Evolutionary conservation across 1,140 invertebrate species (phyloP), one percentile per base, ranked within the genome.

Genomic region (Nebria ingens): DNA sequence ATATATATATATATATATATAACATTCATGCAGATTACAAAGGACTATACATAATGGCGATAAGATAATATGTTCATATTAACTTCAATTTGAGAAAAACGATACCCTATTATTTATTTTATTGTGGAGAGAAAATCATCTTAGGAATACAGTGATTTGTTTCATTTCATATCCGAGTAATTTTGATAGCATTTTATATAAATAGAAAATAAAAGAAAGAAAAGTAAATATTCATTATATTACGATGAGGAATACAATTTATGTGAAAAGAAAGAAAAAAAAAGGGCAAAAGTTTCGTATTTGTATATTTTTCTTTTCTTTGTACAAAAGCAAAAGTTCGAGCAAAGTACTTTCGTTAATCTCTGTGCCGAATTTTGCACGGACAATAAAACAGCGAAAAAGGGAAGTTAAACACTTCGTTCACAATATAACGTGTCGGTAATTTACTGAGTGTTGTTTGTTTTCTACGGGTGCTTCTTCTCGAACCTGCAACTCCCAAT

Each of bases 141-240:
- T n/a, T n/a, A n/a, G n/a, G n/a, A n/a, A n/a, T n/a, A n/a, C n/a
- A n/a, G n/a, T n/a, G n/a, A n/a, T n/a, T n/a, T n/a, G n/a, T n/a
- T n/a, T n/a, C n/a, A n/a, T n/a, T n/a, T n/a, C n/a, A n/a, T n/a
- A n/a, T n/a, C n/a, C n/a, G n/a, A n/a, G n/a, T n/a, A n/a, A n/a
- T n/a, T n/a, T n/a, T n/a, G n/a, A n/a, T 34, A 34, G 25, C n/a
- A 34, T 45, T 45, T 17, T 17, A 17, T 45, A 17, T 17, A 4
- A 45, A 4, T 45, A 4, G 40, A 45, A 45, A 17, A 11, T n/a
- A n/a, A n/a, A n/a, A n/a, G n/a, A n/a, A n/a, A 17, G 40, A 45
- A 45, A 45, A 12, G 40, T 45, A 45, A 45, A 45, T 45, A 45
- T 45, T 45, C 40, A 45, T 45, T 45, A 45, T 45, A 45, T 45